Conservation (phyloP, 2,888 invertebrate genomes). For the Panzeria rudis region DNA sequence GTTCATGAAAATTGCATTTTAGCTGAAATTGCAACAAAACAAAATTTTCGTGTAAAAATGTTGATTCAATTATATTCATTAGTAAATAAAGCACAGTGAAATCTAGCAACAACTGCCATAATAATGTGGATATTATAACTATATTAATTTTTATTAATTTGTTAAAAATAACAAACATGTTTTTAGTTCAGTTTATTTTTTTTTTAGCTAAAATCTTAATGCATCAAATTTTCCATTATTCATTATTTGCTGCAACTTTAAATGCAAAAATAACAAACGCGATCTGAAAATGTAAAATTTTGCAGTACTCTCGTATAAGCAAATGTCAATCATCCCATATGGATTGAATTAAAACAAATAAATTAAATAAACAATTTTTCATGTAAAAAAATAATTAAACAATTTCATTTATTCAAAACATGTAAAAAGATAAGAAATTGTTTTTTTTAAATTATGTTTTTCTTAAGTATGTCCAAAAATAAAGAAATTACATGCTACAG, state of each 20-base stretch:
- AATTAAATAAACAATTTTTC: neutral
- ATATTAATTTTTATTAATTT: conserved; percentile 17
- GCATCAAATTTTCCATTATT: neutral
- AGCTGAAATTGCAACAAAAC: conserved; percentile 37
- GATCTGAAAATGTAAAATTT: neutral
- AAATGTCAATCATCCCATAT: neutral
- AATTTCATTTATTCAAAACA: neutral
- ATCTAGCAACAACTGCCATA: conserved; percentile 5
- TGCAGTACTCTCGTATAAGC: neutral
- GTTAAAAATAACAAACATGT: conserved; percentile 18
- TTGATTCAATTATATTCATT: conserved; percentile 53
- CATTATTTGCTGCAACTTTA: neutral
- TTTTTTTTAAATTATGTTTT: no score
- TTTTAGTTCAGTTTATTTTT: neutral
- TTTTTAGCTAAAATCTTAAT: no score
- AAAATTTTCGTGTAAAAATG: conserved; percentile 49
- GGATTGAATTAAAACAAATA: neutral
- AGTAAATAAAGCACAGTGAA: conserved; percentile 20
- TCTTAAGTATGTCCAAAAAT: no score
- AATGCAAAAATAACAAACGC: neutral
- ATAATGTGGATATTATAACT: conserved; percentile 19
- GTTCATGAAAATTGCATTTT: conserved; percentile 38
- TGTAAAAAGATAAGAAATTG: no score
- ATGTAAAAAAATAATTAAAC: conserved; percentile 24
- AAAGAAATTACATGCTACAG: neutral